Conservation (phyloP, 2,888 invertebrate genomes). For the Malthinus flaveolus region DNA sequence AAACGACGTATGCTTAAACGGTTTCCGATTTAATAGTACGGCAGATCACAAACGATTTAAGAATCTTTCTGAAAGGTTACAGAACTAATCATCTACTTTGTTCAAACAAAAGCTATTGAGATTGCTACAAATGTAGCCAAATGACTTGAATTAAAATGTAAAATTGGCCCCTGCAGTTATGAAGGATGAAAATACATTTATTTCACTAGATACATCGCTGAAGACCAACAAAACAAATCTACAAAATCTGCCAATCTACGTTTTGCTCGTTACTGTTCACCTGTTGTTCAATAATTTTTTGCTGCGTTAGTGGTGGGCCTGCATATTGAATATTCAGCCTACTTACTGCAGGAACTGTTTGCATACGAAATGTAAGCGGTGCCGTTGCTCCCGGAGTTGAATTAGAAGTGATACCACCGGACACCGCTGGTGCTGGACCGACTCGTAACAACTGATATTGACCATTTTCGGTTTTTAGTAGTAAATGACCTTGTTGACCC, state of each 20-base stretch:
- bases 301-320: constrained; percentile 64
- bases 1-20: neutral
- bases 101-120: too few species aligned
- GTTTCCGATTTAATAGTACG: neutral
- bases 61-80: neutral
- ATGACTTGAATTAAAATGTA: too few species aligned
- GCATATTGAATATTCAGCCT: constrained; percentile 64
- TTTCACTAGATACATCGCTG: neutral
- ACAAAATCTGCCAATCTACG: constrained; percentile 13
- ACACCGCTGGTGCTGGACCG: constrained; percentile 74
- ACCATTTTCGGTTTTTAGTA: constrained; percentile 96
- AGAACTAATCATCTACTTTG: too few species aligned
- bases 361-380: constrained; percentile 79
- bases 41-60: neutral
- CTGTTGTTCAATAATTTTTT: constrained; percentile 61
- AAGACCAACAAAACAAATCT: neutral
- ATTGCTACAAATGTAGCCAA: too few species aligned
- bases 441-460: constrained; percentile 91
- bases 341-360: constrained; percentile 87
- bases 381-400: constrained; percentile 62
- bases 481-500: constrained; percentile 85
- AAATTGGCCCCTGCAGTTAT: neutral
- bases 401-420: constrained; percentile 56
- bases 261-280: constrained; percentile 41
- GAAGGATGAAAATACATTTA: neutral